Evolutionary conservation across 2,888 invertebrate genomes (phyloP).

Genomic region (Acanthosepion lycidas): DNA sequence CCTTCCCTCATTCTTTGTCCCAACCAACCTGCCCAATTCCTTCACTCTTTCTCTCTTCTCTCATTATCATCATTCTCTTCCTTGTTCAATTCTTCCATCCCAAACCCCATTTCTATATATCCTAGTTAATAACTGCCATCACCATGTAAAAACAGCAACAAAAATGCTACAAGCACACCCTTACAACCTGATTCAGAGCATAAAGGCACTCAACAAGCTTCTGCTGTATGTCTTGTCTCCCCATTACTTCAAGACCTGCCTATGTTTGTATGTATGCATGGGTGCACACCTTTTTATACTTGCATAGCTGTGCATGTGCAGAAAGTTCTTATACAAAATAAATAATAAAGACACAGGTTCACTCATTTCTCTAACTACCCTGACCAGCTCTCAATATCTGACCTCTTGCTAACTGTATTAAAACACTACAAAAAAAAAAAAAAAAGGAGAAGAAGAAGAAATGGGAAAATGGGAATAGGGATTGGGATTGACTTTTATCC

Average conservation of each 20-base stretch:
- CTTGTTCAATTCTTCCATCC: neutral
- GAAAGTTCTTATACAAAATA: neutral
- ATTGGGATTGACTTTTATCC: too few relatives aligned
- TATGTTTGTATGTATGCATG: neutral
- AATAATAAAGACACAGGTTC: neutral
- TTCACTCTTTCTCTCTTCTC: neutral
- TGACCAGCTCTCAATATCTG: neutral
- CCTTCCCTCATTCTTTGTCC: neutral
- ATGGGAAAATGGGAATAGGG: too few relatives aligned
- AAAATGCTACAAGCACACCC: neutral
- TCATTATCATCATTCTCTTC: neutral
- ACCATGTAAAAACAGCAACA: neutral
- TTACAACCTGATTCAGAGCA: neutral
- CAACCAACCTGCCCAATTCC: neutral
- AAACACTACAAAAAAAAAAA: too few relatives aligned
- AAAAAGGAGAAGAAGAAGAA: too few relatives aligned
- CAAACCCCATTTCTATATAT: neutral
- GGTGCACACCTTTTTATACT: neutral
- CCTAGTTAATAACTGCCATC: neutral
- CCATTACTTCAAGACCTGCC: neutral
- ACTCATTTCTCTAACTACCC: neutral
- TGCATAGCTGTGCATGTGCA: conserved; percentile 33
- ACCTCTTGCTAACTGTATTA: neutral
- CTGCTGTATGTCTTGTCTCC: neutral
- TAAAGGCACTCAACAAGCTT: neutral